Base-by-base conservation (phyloP, 2,888 invertebrate genomes). In the Eulithis testata region DNA sequence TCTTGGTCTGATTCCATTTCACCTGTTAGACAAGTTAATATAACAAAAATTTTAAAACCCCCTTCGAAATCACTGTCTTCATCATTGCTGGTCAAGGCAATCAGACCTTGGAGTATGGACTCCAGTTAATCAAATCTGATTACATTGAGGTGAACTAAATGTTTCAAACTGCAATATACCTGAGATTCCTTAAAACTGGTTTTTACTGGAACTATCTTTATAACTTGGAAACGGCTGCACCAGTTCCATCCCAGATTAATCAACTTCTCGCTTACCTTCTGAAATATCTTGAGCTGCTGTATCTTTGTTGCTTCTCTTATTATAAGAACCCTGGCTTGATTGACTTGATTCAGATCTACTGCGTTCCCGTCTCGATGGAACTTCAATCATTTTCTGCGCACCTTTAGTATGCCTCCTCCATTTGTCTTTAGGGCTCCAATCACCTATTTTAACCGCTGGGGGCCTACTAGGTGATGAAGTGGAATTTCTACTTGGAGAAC, bases 1-100 rank as follows among this genome's bases (percentile, higher is more conserved):
- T 94, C 93, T 79, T 91, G 89, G 69, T 94, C 93, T 3, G 94
- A 94, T 82, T 95, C 95, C 93, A 95, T 95, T 87, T 95, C 95
- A 70, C 94, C 95, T 95, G 78, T 36, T 64, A 74, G 36, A 58
- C 40, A 49, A 54, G 3, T 21, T 21, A 21, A 21, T 21, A 21
- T 21, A 21, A 21, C 21, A 21, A 21, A 21, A 21, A 21, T 1
- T 1, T 21, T 1, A 21, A 21, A 21, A 21, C 2, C 21, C 2
- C 21, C 21, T 21, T 21, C 1, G 21, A 21, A 1, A 21, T 2
- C n/a, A n/a, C n/a, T n/a, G n/a, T 21, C 21, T 21, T 21, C 21
- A 1, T 21, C 21, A 21, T 21, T 21, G 21, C 21, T 21, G 21
- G 21, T 21, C 21, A 21, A n/a, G n/a, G n/a, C 2, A 1, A 21